Evolutionary conservation across 2,113 vertebrate genomes (phyloP), one percentile per base, ranked within the genome.

Genomic region (Noctilio leporinus): DNA sequence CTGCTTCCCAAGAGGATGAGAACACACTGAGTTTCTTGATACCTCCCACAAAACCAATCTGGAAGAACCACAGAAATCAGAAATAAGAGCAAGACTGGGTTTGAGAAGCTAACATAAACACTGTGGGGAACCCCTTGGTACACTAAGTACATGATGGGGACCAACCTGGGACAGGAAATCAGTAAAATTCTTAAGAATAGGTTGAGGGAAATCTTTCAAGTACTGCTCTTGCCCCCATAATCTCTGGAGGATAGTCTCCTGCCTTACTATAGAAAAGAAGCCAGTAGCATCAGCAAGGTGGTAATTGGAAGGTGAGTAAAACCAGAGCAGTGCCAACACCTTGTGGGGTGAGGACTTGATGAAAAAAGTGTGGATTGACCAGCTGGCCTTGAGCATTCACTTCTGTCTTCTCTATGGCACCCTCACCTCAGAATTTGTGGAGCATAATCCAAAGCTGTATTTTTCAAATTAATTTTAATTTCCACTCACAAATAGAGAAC

Each of bases 1-100:
- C 62, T 86, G 85, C 38, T 89, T 85, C 72, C 33, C 40, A n/a
- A 78, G 24, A 87, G 8, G 1, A 35, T 30, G 64, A 72, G 88
- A 91, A 78, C 57, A 64, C 24, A 57, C 51, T 38, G 6, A 38
- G 53, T 24, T 15, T 5, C 62, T 92, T 62, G n/a, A 77, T 91
- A 28, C 72, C 51, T 85, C n/a, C 30, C 33, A 28, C 6, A 82
- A 9, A 53, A 4, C 4, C 75, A 72, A 84, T 65, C 24, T 67
- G 53, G 43, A 89, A 77, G 65, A 51, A 47, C 35, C 43, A 80
- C 53, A 81, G 43, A 76, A 69, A 55, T 33, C 19, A 80, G 75
- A 16, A 78, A 16, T 64, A 86, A 95, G 64, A 78, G 20, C 69
- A 86, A 95, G 64, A 40, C 15, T 20, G 35, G 38, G 65, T 38